Conservation (phyloP, 2,888 invertebrate genomes). For the Eilema sororculum region DNA sequence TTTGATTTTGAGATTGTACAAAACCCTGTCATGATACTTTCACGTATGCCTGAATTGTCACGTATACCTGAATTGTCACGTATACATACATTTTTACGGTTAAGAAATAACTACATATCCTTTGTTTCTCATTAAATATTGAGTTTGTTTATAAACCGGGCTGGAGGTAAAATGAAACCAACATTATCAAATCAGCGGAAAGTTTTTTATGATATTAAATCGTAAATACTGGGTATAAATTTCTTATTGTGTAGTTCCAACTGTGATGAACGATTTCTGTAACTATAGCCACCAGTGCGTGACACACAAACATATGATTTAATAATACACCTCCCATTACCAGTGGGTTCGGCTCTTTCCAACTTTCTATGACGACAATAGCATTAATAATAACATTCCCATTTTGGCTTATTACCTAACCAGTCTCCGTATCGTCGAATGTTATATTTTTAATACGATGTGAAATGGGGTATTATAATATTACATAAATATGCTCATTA, state of each 20-base stretch:
- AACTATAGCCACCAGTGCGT: conserved; percentile 56
- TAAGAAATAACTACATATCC: no score
- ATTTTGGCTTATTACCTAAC: conserved; percentile 47
- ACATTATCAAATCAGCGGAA: neutral
- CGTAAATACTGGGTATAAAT: conserved; percentile 36
- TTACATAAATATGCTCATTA: conserved; percentile 19
- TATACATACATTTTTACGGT: no score
- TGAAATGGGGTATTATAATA: conserved; percentile 16
- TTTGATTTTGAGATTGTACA: no score
- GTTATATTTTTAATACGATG: conserved; percentile 22
- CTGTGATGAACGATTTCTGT: conserved; percentile 58
- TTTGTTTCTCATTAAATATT: no score
- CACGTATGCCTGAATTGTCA: no score
- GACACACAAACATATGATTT: conserved; percentile 63
- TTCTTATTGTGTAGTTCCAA: conserved; percentile 51
- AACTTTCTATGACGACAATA: conserved; percentile 45
- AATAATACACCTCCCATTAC: conserved; percentile 58
- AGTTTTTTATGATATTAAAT: conserved; percentile 11
- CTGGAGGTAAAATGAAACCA: no score
- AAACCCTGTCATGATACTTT: no score
- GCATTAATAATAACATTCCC: conserved; percentile 44
- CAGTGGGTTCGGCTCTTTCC: conserved; percentile 45
- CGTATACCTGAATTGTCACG: no score
- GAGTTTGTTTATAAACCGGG: no score
- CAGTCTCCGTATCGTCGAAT: conserved; percentile 28